Conservation (phyloP, 53 echinoderm and acorn worm genomes). For the Stichopus horrens region DNA sequence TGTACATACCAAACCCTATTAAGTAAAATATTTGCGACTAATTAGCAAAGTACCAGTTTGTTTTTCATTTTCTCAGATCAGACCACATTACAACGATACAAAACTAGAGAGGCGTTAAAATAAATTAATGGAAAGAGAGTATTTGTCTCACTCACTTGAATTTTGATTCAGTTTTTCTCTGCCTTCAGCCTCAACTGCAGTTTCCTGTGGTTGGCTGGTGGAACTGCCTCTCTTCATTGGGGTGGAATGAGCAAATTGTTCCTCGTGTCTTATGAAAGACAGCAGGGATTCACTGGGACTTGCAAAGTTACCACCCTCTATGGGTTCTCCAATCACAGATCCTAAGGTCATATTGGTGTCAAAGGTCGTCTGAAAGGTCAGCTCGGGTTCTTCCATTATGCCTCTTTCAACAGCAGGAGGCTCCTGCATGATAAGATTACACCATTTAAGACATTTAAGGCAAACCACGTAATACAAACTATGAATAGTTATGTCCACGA, state of each 20-base stretch:
- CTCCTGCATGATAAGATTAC: neutral
- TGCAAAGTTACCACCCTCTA: neutral
- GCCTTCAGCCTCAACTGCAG: neutral
- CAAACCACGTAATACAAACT: too few relatives aligned
- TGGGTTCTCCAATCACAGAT: neutral
- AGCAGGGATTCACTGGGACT: slow-evolving; percentile 38
- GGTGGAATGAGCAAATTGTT: slow-evolving; percentile 40
- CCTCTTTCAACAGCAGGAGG: slow-evolving; percentile 64
- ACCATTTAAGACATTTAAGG: too few relatives aligned
- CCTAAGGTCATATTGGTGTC: slow-evolving; percentile 65
- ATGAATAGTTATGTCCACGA: too few relatives aligned
- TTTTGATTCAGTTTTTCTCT: neutral
- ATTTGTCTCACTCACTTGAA: neutral
- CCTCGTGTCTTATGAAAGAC: slow-evolving; percentile 39
- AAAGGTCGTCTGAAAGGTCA: slow-evolving; percentile 81
- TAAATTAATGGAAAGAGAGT: neutral
- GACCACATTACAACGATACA: too few relatives aligned
- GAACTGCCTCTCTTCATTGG: slow-evolving; percentile 13
- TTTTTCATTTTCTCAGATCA: too few relatives aligned
- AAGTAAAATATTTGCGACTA: too few relatives aligned
- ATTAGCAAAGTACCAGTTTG: too few relatives aligned
- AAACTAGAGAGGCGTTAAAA: too few relatives aligned
- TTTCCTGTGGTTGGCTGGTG: neutral
- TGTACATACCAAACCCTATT: too few relatives aligned
- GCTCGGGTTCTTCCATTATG: slow-evolving; percentile 90